Conservation (phyloP, 2,113 vertebrate genomes). For the Datnioides undecimradiatus region DNA sequence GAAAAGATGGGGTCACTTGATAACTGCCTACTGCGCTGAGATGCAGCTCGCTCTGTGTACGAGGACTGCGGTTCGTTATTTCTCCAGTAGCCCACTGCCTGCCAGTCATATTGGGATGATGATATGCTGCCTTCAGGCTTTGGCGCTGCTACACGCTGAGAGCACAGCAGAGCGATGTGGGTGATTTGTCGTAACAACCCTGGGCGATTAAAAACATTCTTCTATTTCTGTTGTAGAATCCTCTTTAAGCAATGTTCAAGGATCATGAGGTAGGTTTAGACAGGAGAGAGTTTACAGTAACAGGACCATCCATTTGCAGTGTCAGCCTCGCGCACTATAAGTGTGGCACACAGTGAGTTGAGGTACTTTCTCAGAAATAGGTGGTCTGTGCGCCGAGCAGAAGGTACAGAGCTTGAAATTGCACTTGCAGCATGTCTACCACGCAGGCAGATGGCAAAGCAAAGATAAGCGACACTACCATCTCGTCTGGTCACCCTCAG, state of each 20-base stretch:
- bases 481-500: slow-evolving; percentile 7
- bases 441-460: slow-evolving; percentile 51
- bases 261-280: not conserved
- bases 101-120: slow-evolving; percentile 16
- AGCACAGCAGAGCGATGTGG: slow-evolving; percentile 53
- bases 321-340: slow-evolving; percentile 41
- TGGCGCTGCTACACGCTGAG: not conserved
- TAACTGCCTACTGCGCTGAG: slow-evolving; percentile 19
- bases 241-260: not conserved
- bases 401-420: slow-evolving; percentile 56
- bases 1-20: slow-evolving; percentile 52
- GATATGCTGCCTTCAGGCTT: slow-evolving; percentile 24
- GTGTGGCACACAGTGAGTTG: slow-evolving; percentile 38
- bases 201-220: not conserved
- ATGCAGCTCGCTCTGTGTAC: slow-evolving; percentile 45
- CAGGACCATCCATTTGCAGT: slow-evolving; percentile 19
- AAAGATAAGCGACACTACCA: slow-evolving; percentile 47
- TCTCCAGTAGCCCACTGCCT: slow-evolving; percentile 29
- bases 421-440: slow-evolving; percentile 51
- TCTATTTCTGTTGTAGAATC: not conserved
- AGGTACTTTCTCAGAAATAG: slow-evolving; percentile 29
- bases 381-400: slow-evolving; percentile 29
- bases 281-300: slow-evolving; percentile 15
- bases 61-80: slow-evolving; percentile 64
- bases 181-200: slow-evolving; percentile 7